Evolutionary conservation across 53 echinoderm and acorn worm genomes (phyloP).

Genomic region (Holothuria scabra): DNA sequence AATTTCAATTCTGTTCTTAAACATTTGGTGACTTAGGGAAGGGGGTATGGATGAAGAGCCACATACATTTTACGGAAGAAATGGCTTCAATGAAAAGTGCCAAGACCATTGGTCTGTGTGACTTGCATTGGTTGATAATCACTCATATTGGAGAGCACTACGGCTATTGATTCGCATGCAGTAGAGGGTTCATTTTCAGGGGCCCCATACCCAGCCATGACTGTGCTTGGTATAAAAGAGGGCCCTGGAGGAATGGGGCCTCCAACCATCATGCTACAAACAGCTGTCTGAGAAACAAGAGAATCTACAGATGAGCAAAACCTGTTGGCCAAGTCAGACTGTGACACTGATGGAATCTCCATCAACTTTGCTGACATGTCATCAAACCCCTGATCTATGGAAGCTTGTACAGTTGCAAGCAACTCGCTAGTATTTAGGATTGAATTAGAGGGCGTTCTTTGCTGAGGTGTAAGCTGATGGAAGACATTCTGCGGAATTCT

Average conservation of each 20-base stretch:
- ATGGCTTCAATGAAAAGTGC: neutral
- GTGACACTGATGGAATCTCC: neutral
- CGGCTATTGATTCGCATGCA: neutral
- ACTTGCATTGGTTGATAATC: constrained; percentile 37
- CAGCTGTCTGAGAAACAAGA: constrained; percentile 4
- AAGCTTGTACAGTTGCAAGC: constrained; percentile 19
- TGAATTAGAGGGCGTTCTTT: no score
- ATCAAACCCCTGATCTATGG: neutral
- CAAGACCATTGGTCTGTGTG: constrained; percentile 7
- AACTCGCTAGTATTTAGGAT: constrained; percentile 32
- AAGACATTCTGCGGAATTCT: no score
- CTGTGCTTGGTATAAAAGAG: constrained; percentile 6
- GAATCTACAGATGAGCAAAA: constrained; percentile 13
- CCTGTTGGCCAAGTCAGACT: constrained; percentile 5
- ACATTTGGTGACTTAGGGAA: no score
- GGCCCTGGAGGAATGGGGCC: constrained; percentile 3
- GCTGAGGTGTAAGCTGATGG: no score
- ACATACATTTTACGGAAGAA: neutral
- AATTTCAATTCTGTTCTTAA: no score
- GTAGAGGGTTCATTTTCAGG: neutral
- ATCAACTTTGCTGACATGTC: neutral
- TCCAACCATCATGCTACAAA: constrained; percentile 19
- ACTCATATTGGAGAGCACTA: neutral
- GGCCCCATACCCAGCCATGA: constrained; percentile 12
- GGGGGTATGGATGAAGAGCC: no score